Evolutionary conservation across 2,888 invertebrate genomes (phyloP).

Genomic region (Cerastis leucographa): DNA sequence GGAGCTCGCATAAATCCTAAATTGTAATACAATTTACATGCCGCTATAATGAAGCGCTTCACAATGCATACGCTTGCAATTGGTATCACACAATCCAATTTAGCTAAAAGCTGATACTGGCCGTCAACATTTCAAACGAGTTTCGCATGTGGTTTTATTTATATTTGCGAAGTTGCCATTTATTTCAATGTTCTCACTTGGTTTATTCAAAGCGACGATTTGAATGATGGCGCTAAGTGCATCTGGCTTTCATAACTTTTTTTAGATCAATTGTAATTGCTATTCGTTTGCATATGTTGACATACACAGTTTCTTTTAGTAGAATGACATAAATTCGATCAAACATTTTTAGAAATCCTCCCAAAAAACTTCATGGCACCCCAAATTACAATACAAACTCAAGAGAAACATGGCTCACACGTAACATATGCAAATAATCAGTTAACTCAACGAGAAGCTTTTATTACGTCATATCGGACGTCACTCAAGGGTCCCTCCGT

Average conservation of each 20-base stretch:
- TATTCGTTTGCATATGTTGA: not conserved
- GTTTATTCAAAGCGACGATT: constrained; percentile 56
- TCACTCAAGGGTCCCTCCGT: constrained; percentile 61
- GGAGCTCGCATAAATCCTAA: constrained; percentile 49
- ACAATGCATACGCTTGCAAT: constrained; percentile 55
- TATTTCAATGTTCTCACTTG: constrained; percentile 67
- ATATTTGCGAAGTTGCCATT: constrained; percentile 65
- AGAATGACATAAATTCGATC: not conserved
- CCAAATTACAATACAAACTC: constrained; percentile 28
- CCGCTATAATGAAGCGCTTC: constrained; percentile 53
- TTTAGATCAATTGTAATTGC: not conserved
- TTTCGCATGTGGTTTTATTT: constrained; percentile 69
- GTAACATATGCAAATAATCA: constrained; percentile 57
- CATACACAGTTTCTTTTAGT: not conserved
- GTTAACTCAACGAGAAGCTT: constrained; percentile 69
- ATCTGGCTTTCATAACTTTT: constrained; percentile 17
- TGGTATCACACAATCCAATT: constrained; percentile 73
- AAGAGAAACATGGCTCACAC: constrained; percentile 27
- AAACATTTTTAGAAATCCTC: not conserved
- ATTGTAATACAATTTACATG: constrained; percentile 53
- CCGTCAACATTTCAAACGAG: constrained; percentile 64
- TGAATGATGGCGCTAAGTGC: constrained; percentile 20
- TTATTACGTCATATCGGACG: constrained; percentile 70
- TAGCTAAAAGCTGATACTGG: constrained; percentile 78
- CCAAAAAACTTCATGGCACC: not conserved